A percentile compares a stretch with the other conserved stretches of the same genome.
These are phyloP conservation scores for Plecotus auritus DNA, from an alignment of 2,113 vertebrate species.

Conservation along the genomic window DNA sequence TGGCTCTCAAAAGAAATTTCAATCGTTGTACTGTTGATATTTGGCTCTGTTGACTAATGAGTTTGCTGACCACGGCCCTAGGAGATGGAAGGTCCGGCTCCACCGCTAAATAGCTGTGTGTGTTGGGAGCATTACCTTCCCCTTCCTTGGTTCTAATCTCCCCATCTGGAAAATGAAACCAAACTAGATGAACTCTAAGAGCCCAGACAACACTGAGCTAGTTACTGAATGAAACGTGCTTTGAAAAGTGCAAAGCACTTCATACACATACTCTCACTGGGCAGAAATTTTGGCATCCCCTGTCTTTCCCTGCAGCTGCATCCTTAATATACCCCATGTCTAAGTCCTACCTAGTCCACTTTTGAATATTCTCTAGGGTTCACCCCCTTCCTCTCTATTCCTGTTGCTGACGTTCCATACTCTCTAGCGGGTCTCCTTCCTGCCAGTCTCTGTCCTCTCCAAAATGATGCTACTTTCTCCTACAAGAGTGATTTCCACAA, in stretches of 20 bases:
- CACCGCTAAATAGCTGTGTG: neutral
- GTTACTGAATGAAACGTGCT: neutral
- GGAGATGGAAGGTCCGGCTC: neutral
- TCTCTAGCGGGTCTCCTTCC: neutral
- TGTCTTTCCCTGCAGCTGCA: neutral
- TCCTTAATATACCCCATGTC: neutral
- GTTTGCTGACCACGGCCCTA: neutral
- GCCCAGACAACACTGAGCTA: neutral
- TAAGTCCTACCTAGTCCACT: neutral
- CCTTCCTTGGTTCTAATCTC: slow-evolving; percentile 7
- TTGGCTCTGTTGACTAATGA: no score
- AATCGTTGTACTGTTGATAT: no score
- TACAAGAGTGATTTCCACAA: neutral
- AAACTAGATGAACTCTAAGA: neutral
- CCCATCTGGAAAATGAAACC: neutral
- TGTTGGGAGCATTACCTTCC: neutral
- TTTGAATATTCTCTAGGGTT: neutral
- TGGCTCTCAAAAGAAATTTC: no score
- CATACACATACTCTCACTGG: neutral
- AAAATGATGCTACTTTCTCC: neutral
- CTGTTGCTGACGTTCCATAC: neutral
- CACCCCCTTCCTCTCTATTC: neutral
- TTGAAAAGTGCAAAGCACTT: neutral
- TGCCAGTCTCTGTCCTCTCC: neutral
- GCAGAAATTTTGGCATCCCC: neutral